Percentiles rank a stretch among this genome's conserved stretches.
These are phyloP conservation scores for Gopherus evgoodei DNA, from an alignment of 2,113 vertebrate genomes.

Conservation along the genomic window DNA sequence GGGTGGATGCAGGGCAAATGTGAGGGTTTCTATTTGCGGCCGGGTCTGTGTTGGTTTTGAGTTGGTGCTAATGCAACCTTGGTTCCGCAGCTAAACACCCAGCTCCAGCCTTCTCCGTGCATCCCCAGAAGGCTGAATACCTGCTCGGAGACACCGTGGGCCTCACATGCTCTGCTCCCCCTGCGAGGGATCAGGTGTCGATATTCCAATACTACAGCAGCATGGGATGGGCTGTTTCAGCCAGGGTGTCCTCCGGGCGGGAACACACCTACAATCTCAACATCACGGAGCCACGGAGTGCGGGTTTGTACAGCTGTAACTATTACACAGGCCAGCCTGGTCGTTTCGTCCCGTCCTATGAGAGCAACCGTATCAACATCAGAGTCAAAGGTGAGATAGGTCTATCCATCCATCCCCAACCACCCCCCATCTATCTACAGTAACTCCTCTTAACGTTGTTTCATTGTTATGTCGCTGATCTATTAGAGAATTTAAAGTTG, in stretches of 20 bases:
- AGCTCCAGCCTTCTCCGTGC: background rate
- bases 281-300: background rate
- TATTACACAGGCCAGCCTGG: accelerated
- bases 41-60: background rate
- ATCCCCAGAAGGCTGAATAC: background rate
- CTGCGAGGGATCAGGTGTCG: accelerated
- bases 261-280: background rate
- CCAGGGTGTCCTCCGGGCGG: background rate
- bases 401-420: background rate
- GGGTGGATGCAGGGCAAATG: background rate
- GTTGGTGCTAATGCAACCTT: background rate
- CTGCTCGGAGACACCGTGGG: background rate
- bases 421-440: no score
- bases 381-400: background rate
- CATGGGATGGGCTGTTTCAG: background rate
- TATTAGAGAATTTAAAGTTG: no score
- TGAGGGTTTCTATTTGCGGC: background rate
- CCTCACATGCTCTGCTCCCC: background rate
- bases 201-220: background rate
- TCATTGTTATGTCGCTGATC: no score
- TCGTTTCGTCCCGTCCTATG: accelerated
- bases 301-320: background rate
- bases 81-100: background rate
- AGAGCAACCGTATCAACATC: background rate
- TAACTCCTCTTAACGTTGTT: no score